These are phyloP conservation scores for Trachelipus rathkii DNA, from an alignment of 1,140 invertebrate species.

Conservation along the genomic window DNA sequence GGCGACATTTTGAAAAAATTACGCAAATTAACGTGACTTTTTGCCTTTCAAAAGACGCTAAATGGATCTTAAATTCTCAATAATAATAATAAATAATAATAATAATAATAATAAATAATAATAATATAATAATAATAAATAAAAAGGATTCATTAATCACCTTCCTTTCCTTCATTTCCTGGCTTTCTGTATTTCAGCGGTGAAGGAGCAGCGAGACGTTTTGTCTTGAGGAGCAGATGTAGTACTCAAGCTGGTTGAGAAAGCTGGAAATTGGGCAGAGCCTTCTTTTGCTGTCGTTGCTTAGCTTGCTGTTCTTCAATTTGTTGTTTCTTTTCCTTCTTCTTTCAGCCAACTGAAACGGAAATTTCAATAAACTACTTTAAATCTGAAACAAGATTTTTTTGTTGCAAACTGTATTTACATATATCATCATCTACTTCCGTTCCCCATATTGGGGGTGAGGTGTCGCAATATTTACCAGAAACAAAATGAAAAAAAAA, in stretches of 20 bases:
- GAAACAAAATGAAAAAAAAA: too few species aligned
- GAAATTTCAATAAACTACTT: not conserved
- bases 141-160: slow-evolving; percentile 26
- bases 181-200: slow-evolving; percentile 49
- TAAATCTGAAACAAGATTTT: slow-evolving; percentile 5
- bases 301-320: not conserved
- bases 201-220: slow-evolving; percentile 43
- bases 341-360: not conserved
- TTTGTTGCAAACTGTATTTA: not conserved
- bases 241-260: slow-evolving; percentile 44
- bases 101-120: too few species aligned
- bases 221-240: slow-evolving; percentile 24
- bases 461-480: too few species aligned
- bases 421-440: too few species aligned
- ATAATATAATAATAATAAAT: too few species aligned
- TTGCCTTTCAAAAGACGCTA: too few species aligned
- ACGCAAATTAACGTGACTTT: too few species aligned
- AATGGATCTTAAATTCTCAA: too few species aligned
- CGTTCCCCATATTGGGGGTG: too few species aligned
- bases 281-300: slow-evolving; percentile 20
- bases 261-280: too few species aligned
- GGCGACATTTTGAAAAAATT: too few species aligned
- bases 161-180: slow-evolving; percentile 50
- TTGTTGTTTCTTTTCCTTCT: not conserved
- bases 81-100: too few species aligned